These are phyloP conservation scores for Anisognathus igniventris DNA, from an alignment of 2,797 vertebrate genomes.

Conservation along the genomic window DNA sequence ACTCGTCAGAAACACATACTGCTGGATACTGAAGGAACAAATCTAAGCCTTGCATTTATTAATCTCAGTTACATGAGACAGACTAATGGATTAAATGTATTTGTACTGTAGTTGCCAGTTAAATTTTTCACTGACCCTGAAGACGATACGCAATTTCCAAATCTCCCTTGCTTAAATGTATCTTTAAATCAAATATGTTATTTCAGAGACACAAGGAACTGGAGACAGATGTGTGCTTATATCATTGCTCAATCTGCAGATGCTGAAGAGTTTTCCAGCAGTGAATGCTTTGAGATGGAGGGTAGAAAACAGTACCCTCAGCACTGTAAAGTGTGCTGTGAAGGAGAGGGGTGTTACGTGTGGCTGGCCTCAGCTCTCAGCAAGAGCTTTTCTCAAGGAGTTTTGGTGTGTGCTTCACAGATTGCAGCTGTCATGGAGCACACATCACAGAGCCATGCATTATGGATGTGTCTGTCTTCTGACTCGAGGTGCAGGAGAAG, in stretches of 20 bases:
- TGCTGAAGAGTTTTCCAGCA: background rate
- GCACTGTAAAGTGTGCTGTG: background rate
- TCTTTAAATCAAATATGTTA: background rate
- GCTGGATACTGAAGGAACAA: background rate
- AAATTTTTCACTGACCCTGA: background rate
- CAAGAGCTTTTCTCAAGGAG: constrained; percentile 2
- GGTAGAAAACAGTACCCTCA: background rate
- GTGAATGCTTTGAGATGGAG: background rate
- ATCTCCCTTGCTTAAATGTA: background rate
- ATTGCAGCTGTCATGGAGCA: constrained; percentile 48
- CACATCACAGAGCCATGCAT: constrained; percentile 32
- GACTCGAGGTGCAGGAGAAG: background rate
- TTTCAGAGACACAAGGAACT: background rate
- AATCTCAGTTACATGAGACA: background rate
- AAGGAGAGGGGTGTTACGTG: background rate
- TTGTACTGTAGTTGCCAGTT: constrained; percentile 18
- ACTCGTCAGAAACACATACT: background rate
- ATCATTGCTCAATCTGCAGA: background rate
- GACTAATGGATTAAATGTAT: constrained; percentile 31
- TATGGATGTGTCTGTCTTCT: constrained; percentile 42
- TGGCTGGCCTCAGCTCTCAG: background rate
- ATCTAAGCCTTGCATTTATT: constrained; percentile 18
- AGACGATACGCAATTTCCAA: background rate
- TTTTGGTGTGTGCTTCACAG: constrained; percentile 24
- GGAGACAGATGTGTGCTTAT: background rate